Evolutionary conservation across 2,888 invertebrate species (phyloP).

Genomic region (Troglohyphantes excavatus): DNA sequence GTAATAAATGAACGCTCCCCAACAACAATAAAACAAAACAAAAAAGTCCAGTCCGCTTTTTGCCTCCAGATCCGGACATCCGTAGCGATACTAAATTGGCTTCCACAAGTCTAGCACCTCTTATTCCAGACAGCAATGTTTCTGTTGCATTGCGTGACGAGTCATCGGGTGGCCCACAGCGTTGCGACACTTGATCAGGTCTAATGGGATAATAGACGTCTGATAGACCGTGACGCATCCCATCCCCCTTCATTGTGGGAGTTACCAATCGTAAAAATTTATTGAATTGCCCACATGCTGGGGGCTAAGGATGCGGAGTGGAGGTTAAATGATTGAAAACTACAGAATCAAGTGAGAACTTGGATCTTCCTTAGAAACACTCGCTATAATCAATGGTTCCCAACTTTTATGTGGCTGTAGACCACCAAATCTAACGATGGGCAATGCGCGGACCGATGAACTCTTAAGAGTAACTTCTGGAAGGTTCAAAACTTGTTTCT

Average conservation of each 20-base stretch:
- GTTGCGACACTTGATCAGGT: slow-evolving; percentile 12
- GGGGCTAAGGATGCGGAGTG: neutral
- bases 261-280: slow-evolving; percentile 30
- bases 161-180: neutral
- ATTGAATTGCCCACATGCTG: slow-evolving; percentile 23
- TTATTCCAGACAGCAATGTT: neutral
- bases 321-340: neutral
- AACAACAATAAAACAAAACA: neutral
- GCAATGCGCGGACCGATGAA: too few relatives aligned
- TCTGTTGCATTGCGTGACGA: neutral
- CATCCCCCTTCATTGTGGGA: neutral
- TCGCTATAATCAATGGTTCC: too few relatives aligned
- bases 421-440: too few relatives aligned
- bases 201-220: slow-evolving; percentile 55
- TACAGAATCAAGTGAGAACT: too few relatives aligned
- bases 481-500: too few relatives aligned
- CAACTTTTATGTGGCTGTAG: too few relatives aligned
- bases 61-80: slow-evolving; percentile 64
- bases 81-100: slow-evolving; percentile 20
- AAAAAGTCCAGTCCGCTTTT: neutral
- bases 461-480: too few relatives aligned
- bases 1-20: neutral
- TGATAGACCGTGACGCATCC: slow-evolving; percentile 54
- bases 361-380: too few relatives aligned
- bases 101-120: neutral